Conservation (phyloP, 2,888 invertebrate species). For the Pantelozetes paolii region DNA sequence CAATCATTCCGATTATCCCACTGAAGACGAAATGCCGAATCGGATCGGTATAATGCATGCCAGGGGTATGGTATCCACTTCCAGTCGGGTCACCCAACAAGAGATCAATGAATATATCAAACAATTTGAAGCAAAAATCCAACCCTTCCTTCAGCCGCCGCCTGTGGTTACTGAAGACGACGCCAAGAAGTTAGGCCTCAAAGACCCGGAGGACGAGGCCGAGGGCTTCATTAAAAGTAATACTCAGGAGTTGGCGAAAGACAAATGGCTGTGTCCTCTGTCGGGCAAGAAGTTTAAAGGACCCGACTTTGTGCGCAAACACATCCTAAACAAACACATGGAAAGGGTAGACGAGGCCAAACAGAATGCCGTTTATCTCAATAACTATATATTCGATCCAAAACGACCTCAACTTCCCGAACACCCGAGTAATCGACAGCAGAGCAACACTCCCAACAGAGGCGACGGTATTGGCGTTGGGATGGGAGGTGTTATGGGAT, state of each 20-base stretch:
- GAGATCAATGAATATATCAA: constrained; percentile 56
- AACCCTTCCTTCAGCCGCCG: constrained; percentile 75
- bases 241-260: constrained; percentile 92
- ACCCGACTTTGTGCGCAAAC: constrained; percentile 96
- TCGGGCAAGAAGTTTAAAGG: constrained; percentile 99
- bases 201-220: constrained; percentile 70
- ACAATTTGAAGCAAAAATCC: constrained; percentile 84
- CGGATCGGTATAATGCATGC: constrained; percentile 97
- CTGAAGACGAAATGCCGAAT: constrained; percentile 99
- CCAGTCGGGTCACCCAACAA: constrained; percentile 62
- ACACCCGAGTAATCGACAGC: constrained; percentile 62
- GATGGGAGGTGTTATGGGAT: constrained; percentile 5
- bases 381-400: constrained; percentile 88
- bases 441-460: neutral
- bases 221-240: constrained; percentile 94
- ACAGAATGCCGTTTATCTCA: constrained; percentile 94
- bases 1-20: constrained; percentile 97
- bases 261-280: constrained; percentile 97
- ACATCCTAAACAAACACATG: constrained; percentile 92
- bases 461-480: neutral
- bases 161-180: constrained; percentile 69
- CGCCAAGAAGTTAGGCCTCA: constrained; percentile 74
- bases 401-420: constrained; percentile 91
- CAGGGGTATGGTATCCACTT: constrained; percentile 80
- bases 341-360: constrained; percentile 97